Conservation (phyloP, 2,888 invertebrate genomes). For the Geotrupes spiniger region DNA sequence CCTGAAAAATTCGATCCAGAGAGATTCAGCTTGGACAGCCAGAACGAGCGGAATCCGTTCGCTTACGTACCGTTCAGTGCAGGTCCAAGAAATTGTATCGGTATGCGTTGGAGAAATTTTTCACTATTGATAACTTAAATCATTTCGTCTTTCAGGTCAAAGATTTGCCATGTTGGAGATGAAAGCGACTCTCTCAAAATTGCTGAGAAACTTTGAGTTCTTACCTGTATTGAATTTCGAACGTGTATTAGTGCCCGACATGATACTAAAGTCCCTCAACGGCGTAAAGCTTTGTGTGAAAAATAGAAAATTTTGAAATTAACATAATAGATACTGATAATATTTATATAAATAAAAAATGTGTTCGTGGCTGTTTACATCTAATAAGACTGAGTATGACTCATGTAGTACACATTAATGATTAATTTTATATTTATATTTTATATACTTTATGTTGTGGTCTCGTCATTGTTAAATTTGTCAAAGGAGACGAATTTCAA, state of each 20-base stretch:
- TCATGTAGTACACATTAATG: too few species aligned
- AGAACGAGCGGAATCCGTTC: constrained; percentile 3
- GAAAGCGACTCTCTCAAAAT: constrained; percentile 52
- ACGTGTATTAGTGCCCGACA: constrained; percentile 47
- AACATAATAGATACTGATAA: too few species aligned
- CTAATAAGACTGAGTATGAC: too few species aligned
- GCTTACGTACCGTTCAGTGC: constrained; percentile 12
- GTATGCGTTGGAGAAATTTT: background rate
- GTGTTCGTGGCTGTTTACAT: too few species aligned
- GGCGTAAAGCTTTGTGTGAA: constrained; percentile 36
- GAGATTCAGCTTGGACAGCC: constrained; percentile 16
- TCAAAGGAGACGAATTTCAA: too few species aligned
- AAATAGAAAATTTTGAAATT: too few species aligned
- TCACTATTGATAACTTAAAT: too few species aligned
- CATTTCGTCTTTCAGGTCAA: constrained; percentile 35
- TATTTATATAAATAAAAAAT: too few species aligned
- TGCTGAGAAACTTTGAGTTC: constrained; percentile 50
- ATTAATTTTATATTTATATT: too few species aligned
- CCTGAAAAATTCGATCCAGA: constrained; percentile 25
- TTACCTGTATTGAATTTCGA: constrained; percentile 37
- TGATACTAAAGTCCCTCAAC: constrained; percentile 51
- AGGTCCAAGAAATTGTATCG: constrained; percentile 11
- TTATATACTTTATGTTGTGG: too few species aligned
- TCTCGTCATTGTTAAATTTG: too few species aligned
- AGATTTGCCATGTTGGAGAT: constrained; percentile 53